Conservation (phyloP, 2,113 vertebrate species). For the Plotosus lineatus region DNA sequence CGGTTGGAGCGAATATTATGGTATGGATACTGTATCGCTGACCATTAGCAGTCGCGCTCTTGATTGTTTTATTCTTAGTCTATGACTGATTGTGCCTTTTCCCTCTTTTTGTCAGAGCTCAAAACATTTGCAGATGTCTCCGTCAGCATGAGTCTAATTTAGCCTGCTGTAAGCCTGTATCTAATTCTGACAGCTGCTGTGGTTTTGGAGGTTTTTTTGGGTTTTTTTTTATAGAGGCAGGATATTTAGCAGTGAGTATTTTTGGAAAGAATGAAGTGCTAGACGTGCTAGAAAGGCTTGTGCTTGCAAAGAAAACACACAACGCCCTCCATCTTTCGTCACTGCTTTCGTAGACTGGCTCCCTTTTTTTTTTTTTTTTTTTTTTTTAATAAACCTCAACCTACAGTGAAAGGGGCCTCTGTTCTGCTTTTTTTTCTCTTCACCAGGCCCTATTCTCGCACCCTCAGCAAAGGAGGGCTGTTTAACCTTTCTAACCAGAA, state of each 20-base stretch:
- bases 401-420: slow-evolving; percentile 45
- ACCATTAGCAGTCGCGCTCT: background rate
- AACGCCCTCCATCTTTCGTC: slow-evolving; percentile 20
- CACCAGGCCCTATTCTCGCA: slow-evolving; percentile 2
- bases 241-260: slow-evolving; percentile 36
- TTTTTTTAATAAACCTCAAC: slow-evolving; percentile 37
- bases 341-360: slow-evolving; percentile 33
- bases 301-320: slow-evolving; percentile 35
- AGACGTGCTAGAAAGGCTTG: slow-evolving; percentile 26
- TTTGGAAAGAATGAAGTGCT: slow-evolving; percentile 40
- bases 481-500: slow-evolving; percentile 14
- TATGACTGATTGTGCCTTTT: background rate
- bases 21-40: background rate
- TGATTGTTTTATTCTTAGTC: background rate
- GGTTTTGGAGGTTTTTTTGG: background rate
- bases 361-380: slow-evolving; percentile 29
- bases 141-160: background rate
- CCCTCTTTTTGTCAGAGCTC: background rate
- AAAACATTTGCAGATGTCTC: slow-evolving; percentile 24
- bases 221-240: background rate
- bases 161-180: slow-evolving; percentile 13
- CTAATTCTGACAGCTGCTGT: background rate
- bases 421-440: slow-evolving; percentile 33
- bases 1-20: no score
- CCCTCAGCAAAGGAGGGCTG: slow-evolving; percentile 26